These are phyloP conservation scores for Choristoneura fumiferana DNA, from an alignment of 1,140 invertebrate species.

Conservation along the genomic window DNA sequence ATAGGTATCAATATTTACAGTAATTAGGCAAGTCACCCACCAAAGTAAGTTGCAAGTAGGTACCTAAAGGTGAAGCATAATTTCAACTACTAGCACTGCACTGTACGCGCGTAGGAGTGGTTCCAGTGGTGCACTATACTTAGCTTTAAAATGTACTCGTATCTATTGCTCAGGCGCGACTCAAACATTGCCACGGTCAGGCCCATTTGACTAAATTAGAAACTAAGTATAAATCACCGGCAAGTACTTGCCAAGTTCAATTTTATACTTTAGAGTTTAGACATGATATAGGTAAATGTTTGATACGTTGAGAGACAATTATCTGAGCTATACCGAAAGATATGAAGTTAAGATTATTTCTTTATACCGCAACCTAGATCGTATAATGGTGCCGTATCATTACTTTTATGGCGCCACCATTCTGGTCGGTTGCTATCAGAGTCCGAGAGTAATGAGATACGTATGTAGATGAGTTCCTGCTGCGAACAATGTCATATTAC, in stretches of 20 bases:
- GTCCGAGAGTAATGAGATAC: slow-evolving; percentile 52
- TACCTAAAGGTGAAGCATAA: neutral
- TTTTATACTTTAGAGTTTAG: too few species aligned
- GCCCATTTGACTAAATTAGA: neutral
- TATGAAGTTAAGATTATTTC: neutral
- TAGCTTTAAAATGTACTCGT: slow-evolving; percentile 2
- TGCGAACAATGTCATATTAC: slow-evolving; percentile 57
- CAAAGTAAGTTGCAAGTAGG: too few species aligned
- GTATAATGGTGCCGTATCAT: slow-evolving; percentile 3
- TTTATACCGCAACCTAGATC: neutral
- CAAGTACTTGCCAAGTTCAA: neutral
- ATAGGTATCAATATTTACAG: too few species aligned
- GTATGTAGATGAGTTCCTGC: slow-evolving; percentile 41
- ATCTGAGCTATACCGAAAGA: neutral
- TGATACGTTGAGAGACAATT: too few species aligned
- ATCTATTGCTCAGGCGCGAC: neutral
- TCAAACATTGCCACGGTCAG: slow-evolving; percentile 9
- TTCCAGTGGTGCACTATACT: too few species aligned
- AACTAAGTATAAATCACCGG: neutral
- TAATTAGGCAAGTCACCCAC: too few species aligned
- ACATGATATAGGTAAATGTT: too few species aligned
- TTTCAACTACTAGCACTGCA: slow-evolving; percentile 7
- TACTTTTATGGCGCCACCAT: slow-evolving; percentile 14
- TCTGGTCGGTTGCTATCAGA: slow-evolving; percentile 38
- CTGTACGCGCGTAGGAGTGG: slow-evolving; percentile 11